Evolutionary conservation across 2,888 invertebrate species (phyloP), one percentile per base, ranked within the genome.

Genomic region (Pseudococcus longispinus): DNA sequence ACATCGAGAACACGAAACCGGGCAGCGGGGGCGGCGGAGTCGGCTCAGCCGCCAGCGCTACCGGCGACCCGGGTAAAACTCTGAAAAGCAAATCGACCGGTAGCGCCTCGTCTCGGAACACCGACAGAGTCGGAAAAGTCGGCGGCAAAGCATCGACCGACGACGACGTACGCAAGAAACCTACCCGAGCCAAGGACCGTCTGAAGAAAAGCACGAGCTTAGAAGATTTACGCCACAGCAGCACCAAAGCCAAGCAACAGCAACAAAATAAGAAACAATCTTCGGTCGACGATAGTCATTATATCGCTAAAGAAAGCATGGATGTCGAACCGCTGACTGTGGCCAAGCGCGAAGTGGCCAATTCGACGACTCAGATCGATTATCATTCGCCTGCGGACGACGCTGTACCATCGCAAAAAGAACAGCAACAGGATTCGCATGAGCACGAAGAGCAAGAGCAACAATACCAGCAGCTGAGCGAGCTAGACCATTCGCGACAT

Each of bases 121-220:
- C n/a, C 83, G 87, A 26, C 26, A 82, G 29, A 32, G 26, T 13
- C 82, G 65, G 32, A 37, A 82, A 80, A 26, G 15, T 29, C 4
- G 32, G 23, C 65, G 87, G 83, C 15, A 87, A 87, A 37, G 70
- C 74, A 18, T 70, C 55, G 1, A 87, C 83, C 20, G 83, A 83
- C 46, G 87, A 87, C 74, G 87, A 83, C n/a, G 83, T 83, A 32
- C 87, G 87, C 20, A 82, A 82, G 60, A 82, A 82, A 65, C 51
- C 77, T 2, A 29, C 9, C 23, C 80, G 51, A 37, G 87, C 82
- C 23, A 87, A 87, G 42, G 87, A 83, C 18, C 65, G 83, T 3
- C 26, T 87, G 32, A 87, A 87, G 51, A 87, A 87, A 46, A 83
- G 83, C 51, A 74, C 65, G 37, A 87, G 87, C 65, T 70, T 87